Base-by-base conservation (phyloP, 2,797 vertebrate species). In the Megalops cyprinoides region DNA sequence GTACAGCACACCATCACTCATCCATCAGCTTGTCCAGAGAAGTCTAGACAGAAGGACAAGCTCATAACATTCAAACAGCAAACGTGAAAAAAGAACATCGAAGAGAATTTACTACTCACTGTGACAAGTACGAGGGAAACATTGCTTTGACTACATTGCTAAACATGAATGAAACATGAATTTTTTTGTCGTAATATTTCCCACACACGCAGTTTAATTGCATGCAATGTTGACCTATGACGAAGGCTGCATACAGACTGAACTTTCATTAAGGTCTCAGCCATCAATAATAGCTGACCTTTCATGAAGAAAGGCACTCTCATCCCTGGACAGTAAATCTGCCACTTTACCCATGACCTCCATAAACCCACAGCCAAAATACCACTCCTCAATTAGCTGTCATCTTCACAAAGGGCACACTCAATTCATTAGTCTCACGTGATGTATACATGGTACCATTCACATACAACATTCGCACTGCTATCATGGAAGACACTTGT, bases 211-310 rank as follows among this genome's bases (percentile, higher is more conserved):
- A 0, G 18, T 83, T 86, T 90, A 90, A 93, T 88, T 77, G 80
- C 82, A 87, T 88, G 86, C 84, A 79, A 75, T 25, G 49, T 55
- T 93, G 92, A 92, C 91, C 91, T 92, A 90, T 84, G 82, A 77
- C 49, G 9, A 56, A 39, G 28, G 79, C 55, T 39, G 7, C n/a
- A 77, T 34, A 75, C 60, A 76, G 56, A 69, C 74, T 56, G 18
- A 77, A 69, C 71, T 71, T 37, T 60, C 51, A 84, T 79, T 79
- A 67, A 77, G 71, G 74, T 25, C 37, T 48, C 74, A 56, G 58
- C 31, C 75, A 80, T 3, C 75, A 77, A 55, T 82, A 84, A 79
- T 81, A 73, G 10, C 0, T 93, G 93, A 94, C 94, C 94, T 94
- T 95, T 93, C 49, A 82, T 5, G 18, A 18, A 37, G 83, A 71